Percentiles rank a stretch among this genome's conserved stretches.
Conservation (phyloP, 2,797 vertebrate genomes). For the Microhierax caerulescens region DNA sequence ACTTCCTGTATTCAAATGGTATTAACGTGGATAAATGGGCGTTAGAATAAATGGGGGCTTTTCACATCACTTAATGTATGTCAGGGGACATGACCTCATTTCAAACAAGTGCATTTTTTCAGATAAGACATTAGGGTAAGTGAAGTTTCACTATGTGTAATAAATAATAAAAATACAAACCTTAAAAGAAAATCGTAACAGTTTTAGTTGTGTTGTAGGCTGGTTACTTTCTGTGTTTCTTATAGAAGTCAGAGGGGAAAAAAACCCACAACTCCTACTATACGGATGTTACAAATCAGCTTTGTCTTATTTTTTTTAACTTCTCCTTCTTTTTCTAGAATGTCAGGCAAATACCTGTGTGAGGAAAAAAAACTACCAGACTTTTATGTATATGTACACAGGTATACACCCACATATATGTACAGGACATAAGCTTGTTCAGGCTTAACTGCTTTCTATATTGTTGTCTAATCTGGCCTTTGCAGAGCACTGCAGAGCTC, state of each 20-base stretch:
- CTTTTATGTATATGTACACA: neutral
- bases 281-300: neutral
- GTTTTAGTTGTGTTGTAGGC: neutral
- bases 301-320: neutral
- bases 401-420: accelerated
- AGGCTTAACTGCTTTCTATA: accelerated
- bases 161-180: slow-evolving; percentile 31
- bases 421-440: neutral
- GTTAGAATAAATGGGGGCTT: neutral
- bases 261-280: neutral
- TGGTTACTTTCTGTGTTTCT: neutral
- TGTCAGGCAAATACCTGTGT: neutral
- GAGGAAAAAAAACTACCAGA: neutral
- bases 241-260: neutral
- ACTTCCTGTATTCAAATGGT: slow-evolving; percentile 1
- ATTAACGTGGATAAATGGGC: slow-evolving; percentile 27
- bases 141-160: neutral
- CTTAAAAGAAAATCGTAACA: neutral
- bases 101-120: neutral
- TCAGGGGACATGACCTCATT: slow-evolving; percentile 47
- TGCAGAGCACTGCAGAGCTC: neutral
- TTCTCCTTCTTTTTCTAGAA: neutral
- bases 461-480: neutral
- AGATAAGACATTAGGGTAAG: slow-evolving; percentile 19
- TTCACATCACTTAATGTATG: slow-evolving; percentile 21